phyloP scores from a whole-genome alignment of 2,888 invertebrate genomes.

The Minunthozetes semirufus region DNA sequence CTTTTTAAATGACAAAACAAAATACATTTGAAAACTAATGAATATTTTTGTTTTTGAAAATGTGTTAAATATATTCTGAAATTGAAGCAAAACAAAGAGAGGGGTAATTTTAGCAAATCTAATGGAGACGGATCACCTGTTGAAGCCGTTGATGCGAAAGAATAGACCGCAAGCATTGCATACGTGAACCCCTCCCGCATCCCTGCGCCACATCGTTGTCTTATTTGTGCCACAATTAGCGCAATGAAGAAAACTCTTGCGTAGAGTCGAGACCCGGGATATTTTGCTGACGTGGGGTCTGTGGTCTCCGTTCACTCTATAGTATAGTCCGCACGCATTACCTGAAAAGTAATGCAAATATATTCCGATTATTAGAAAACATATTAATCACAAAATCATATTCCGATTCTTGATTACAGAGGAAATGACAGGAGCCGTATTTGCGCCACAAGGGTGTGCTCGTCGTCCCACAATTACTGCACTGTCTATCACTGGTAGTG shows the following conservation, averaged over 20 bases:
- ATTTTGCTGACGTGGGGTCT: slow-evolving; percentile 32
- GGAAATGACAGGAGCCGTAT: slow-evolving; percentile 30
- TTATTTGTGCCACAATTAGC: slow-evolving; percentile 34
- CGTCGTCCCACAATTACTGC: slow-evolving; percentile 31
- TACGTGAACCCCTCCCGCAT: slow-evolving; percentile 30
- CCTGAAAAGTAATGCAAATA: slow-evolving; percentile 7
- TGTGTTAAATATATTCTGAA: background rate
- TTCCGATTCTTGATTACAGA: slow-evolving; percentile 19
- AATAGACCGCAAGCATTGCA: slow-evolving; percentile 33
- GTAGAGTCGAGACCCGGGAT: slow-evolving; percentile 7
- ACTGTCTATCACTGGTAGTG: slow-evolving; percentile 27
- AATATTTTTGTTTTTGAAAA: too few relatives aligned
- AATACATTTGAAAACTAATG: too few relatives aligned
- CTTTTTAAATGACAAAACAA: too few relatives aligned
- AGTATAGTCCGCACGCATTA: slow-evolving; percentile 33
- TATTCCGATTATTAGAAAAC: background rate
- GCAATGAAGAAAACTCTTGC: slow-evolving; percentile 29
- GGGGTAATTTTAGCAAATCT: background rate
- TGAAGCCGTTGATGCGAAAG: slow-evolving; percentile 34
- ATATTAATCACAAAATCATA: background rate
- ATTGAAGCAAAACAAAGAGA: background rate
- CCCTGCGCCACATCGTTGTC: slow-evolving; percentile 34
- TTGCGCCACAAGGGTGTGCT: slow-evolving; percentile 32
- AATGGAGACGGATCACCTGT: slow-evolving; percentile 23
- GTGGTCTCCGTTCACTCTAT: slow-evolving; percentile 32